Conservation (phyloP, 2,797 vertebrate species). For the Benthosema pterotum region DNA sequence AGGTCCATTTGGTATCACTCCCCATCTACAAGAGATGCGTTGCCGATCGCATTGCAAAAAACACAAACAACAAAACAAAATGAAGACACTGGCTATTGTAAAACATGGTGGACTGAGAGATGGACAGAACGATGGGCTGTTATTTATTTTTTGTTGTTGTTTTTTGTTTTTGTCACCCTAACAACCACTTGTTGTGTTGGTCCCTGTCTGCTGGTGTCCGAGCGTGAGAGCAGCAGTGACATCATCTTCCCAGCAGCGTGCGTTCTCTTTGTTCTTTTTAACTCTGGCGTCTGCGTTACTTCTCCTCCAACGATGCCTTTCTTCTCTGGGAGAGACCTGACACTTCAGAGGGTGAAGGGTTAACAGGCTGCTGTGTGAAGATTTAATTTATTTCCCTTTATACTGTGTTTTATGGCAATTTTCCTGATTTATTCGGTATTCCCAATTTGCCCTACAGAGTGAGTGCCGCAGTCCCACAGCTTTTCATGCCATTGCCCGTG, state of each 20-base stretch:
- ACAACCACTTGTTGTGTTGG: constrained; percentile 36
- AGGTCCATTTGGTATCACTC: too few species aligned
- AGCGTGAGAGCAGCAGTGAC: constrained; percentile 11
- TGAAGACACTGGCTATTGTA: too few species aligned
- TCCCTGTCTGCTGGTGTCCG: neutral
- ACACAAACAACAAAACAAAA: too few species aligned
- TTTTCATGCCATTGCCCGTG: too few species aligned
- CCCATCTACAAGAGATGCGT: too few species aligned
- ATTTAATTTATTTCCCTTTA: neutral
- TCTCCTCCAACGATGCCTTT: constrained; percentile 28
- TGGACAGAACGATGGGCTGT: neutral
- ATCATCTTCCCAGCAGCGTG: constrained; percentile 46
- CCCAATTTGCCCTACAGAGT: too few species aligned
- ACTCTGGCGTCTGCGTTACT: constrained; percentile 30
- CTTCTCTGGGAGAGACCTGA: constrained; percentile 18
- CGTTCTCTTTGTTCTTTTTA: neutral
- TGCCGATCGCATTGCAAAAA: too few species aligned
- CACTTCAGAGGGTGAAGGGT: neutral
- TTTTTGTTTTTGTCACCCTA: constrained; percentile 16
- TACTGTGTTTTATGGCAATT: too few species aligned
- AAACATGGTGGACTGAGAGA: neutral
- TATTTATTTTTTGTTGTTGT: too few species aligned
- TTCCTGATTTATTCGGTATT: too few species aligned
- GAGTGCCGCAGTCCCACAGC: too few species aligned
- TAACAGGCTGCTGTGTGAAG: constrained; percentile 13